phyloP scores from a whole-genome alignment of 2,797 vertebrate genomes.

The Lutjanus campechanus region DNA sequence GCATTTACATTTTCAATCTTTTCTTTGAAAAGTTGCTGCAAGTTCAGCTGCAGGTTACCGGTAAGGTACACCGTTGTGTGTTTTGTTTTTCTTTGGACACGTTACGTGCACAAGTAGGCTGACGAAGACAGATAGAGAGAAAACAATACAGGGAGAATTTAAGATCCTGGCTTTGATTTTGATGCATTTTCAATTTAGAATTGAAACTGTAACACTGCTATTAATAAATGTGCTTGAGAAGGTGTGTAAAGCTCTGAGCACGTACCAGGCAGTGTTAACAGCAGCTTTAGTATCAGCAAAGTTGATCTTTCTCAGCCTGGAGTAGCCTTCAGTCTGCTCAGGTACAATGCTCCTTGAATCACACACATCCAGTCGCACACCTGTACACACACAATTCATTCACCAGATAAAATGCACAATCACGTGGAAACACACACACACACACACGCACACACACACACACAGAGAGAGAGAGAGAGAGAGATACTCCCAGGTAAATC shows the following conservation, averaged over 20 bases:
- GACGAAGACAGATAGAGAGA: no score
- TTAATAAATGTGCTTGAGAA: conserved; percentile 6
- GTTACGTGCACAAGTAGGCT: no score
- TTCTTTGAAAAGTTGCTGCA: no score
- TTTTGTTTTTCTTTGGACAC: no score
- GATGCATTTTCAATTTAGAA: no score
- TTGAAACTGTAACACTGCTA: no score
- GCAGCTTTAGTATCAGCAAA: conserved; percentile 2
- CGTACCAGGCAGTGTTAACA: conserved; percentile 7
- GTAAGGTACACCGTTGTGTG: no score
- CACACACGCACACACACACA: background rate
- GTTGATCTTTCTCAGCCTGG: conserved; percentile 5
- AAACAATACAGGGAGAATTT: no score
- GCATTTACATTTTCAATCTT: no score
- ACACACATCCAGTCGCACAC: background rate
- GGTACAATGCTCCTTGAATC: conserved; percentile 8
- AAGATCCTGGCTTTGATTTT: no score
- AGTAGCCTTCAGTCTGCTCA: conserved; percentile 3
- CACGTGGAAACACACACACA: conserved; percentile 4
- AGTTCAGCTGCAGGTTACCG: no score
- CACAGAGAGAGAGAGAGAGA: no score
- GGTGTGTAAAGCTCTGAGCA: conserved; percentile 26
- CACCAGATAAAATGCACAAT: conserved; percentile 20
- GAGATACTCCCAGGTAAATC: conserved; percentile 17
- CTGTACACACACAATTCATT: background rate